Evolutionary conservation across 2,888 invertebrate species (phyloP).

Genomic region (Odontocolon sp.): DNA sequence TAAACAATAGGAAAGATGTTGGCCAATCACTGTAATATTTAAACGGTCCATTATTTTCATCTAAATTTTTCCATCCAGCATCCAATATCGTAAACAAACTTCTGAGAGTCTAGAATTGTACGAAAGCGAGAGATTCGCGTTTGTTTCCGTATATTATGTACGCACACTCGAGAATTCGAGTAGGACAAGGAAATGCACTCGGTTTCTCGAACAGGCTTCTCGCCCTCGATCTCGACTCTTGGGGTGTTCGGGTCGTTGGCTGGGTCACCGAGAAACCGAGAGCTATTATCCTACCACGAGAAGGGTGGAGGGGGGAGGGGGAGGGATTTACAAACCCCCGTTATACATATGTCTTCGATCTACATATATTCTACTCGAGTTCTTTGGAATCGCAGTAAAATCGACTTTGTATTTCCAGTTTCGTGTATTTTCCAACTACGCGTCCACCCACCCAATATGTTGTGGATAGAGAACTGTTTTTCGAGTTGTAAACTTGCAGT

Average conservation of each 20-base stretch:
- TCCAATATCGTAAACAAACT: slow-evolving; percentile 1
- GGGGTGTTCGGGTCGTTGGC: slow-evolving; percentile 48
- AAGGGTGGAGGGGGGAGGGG: neutral
- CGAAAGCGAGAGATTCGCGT: slow-evolving; percentile 36
- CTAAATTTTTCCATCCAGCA: slow-evolving; percentile 18
- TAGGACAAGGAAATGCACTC: slow-evolving; percentile 48
- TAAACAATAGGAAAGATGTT: neutral
- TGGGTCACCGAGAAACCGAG: slow-evolving; percentile 35
- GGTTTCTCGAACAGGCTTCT: slow-evolving; percentile 37
- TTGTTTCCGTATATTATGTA: slow-evolving; percentile 46
- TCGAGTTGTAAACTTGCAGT: no score
- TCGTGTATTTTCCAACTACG: neutral
- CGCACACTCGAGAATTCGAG: slow-evolving; percentile 28
- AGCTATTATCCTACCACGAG: slow-evolving; percentile 42
- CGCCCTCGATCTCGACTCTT: neutral
- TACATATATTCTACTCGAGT: neutral
- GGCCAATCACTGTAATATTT: neutral
- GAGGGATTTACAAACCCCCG: slow-evolving; percentile 14
- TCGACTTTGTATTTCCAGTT: slow-evolving; percentile 21
- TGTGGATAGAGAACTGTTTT: neutral
- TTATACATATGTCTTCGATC: slow-evolving; percentile 14
- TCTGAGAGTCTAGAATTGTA: slow-evolving; percentile 16
- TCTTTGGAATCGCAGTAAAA: slow-evolving; percentile 33
- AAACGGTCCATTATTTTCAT: slow-evolving; percentile 8
- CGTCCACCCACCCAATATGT: neutral